Base-by-base conservation (phyloP, 2,888 invertebrate genomes). In the Hybos culiciformis region DNA sequence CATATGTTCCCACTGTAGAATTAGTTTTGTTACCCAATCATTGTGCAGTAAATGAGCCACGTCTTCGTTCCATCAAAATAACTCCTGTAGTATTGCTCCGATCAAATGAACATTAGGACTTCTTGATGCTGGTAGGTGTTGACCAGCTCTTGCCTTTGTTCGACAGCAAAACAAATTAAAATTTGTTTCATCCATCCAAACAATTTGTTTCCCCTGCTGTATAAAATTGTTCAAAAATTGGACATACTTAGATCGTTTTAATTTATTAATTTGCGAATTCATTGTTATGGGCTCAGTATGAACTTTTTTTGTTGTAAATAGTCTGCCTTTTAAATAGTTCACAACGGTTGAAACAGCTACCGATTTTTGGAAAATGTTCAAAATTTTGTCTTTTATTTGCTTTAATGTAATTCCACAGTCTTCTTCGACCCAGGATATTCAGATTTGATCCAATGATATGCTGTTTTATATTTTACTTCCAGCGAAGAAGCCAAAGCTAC, bases 11-110 rank as follows among this genome's bases (percentile, higher is more conserved):
- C 34, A 34, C 18, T 34, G 34, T 34, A 17, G 34, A 8, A 34
- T 37, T 31, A 37, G 19, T 17, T 18, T 42, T 20, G 5, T 7
- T 26, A 42, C 36, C 37, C 41, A 41, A 15, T 32, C 41, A 7
- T 34, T 41, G 26, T 9, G 8, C 26, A 26, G 26, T 26, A 26
- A 26, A 26, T 26, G 26, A 26, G 12, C 3, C 26, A 12, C 26
- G 4, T 26, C 4, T 26, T 12, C 26, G 26, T 12, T 26, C 3
- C 26, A 26, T 26, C n/a, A 23, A 23, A 7, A 23, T 23, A 23
- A 23, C 9, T 7, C 23, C 23, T 23, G 23, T 23, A 23, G 23
- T 23, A 29, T 29, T 29, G 29, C 29, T 8, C 29, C 29, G n/a
- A 29, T 29, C n/a, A 29, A 29, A 29, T 29, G 29, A 8, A 29